Evolutionary conservation across 1,140 invertebrate species (phyloP), one percentile per base, ranked within the genome.

Genomic region (Pseudomyrmex dendroicus): DNA sequence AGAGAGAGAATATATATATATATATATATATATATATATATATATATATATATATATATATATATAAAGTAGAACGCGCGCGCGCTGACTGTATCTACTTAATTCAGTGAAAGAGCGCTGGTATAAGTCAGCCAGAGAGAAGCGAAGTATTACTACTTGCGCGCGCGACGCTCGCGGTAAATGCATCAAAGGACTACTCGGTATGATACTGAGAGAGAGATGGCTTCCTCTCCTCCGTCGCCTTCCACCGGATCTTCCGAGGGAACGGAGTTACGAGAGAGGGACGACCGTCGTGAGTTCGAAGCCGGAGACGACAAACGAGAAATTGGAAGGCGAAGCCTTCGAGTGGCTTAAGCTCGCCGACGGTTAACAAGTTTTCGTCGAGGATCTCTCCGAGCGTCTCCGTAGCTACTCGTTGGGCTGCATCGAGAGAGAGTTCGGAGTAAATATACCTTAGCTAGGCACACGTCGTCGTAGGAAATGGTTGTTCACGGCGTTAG

Each of bases 261-360:
- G 54, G 22, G 64, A 70, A 17, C 17, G 52, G 57, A 61, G 48
- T 12, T 54, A 66, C 25, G 17, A 66, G 62, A 66, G 62, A 54
- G 13, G 62, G 22, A 67, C 9, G 63, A 46, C 22, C 48, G 54
- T n/a, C 35, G 25, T 13, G 48, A 64, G 68, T 74, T 64, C 78
- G 57, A 64, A 48, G 50, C 70, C 35, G 70, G 17, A 63, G 72
- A 74, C 74, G 82, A 77, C 72, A 76, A 67, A 68, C 82, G 73
- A 68, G 66, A 82, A 82, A 84, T 84, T 84, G 83, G 83, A 68
- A 80, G 83, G 25, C 74, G 82, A 84, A 80, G 83, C 83, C 83
- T 80, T 84, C 76, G 83, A 84, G 83, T 84, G 76, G 83, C 76
- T 80, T 80, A 80, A 84, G 76, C 83, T 84, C 76, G 83, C 72